Percentiles rank a stretch among this genome's conserved stretches.
Conservation (phyloP, 2,797 vertebrate species). For the Borostomias antarcticus region DNA sequence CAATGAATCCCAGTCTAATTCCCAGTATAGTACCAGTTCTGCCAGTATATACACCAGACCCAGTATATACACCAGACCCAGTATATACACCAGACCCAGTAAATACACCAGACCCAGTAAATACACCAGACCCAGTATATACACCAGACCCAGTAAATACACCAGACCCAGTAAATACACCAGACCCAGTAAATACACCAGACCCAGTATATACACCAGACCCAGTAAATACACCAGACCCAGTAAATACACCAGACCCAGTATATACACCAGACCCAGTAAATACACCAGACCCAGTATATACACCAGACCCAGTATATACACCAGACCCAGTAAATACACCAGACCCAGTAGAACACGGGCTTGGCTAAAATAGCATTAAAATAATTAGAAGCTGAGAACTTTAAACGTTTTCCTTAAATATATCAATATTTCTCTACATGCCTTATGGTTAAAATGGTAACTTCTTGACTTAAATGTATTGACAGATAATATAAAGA, state of each 20-base stretch:
- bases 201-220: conserved; percentile 52
- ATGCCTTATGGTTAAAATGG: conserved; percentile 34
- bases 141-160: conserved; percentile 49
- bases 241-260: conserved; percentile 50
- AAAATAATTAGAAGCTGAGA: conserved; percentile 23
- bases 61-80: conserved; percentile 49
- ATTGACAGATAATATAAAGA: conserved; percentile 2
- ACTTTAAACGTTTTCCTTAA: conserved; percentile 12
- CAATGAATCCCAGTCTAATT: conserved; percentile 17
- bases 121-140: conserved; percentile 49
- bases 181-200: conserved; percentile 51
- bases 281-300: conserved; percentile 49
- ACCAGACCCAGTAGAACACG: conserved; percentile 52
- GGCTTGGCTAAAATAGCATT: conserved; percentile 30
- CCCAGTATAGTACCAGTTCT: conserved; percentile 16
- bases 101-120: conserved; percentile 49
- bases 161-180: conserved; percentile 49
- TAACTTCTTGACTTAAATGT: conserved; percentile 9
- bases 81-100: conserved; percentile 50
- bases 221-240: conserved; percentile 49
- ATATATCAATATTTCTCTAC: conserved; percentile 16
- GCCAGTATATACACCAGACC: conserved; percentile 8
- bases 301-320: conserved; percentile 48
- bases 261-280: conserved; percentile 50
- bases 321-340: conserved; percentile 48